Percentiles rank a stretch among this genome's conserved stretches.
phyloP scores from a whole-genome alignment of 2,797 vertebrate species.

The Anolis apletophallus region DNA sequence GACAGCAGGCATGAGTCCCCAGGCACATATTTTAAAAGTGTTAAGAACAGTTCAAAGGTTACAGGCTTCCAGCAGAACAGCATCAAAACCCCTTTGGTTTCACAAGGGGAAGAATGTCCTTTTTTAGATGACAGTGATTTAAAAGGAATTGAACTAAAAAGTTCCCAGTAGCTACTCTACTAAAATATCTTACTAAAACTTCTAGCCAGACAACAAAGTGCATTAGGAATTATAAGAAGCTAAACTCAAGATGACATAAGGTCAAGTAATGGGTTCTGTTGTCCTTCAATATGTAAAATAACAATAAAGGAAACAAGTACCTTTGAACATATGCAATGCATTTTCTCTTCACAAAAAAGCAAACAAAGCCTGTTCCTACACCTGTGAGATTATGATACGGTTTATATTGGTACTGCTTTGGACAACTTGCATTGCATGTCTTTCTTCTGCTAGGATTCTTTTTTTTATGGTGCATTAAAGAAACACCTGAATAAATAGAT shows the following conservation, averaged over 20 bases:
- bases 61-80: not conserved
- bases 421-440: not conserved
- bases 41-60: conserved; percentile 14
- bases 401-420: not conserved
- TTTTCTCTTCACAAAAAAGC: not conserved
- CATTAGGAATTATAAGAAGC: not conserved
- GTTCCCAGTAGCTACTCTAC: not conserved
- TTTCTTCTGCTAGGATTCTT: not conserved
- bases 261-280: not conserved
- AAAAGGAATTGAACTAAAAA: not conserved
- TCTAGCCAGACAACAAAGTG: not conserved
- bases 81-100: conserved; percentile 6
- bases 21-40: not conserved
- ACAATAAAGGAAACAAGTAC: not conserved
- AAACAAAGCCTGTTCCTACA: not conserved
- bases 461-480: not conserved
- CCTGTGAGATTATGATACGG: not conserved
- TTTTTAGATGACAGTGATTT: conserved; percentile 4
- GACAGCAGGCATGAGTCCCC: not conserved
- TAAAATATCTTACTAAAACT: conserved; percentile 17
- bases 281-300: not conserved
- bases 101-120: conserved; percentile 8
- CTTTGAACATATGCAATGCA: not conserved
- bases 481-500: not conserved
- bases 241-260: not conserved